Percentiles rank a stretch among this genome's conserved stretches.
Conservation (phyloP, 2,888 invertebrate species). For the Itoplectis maculator region DNA sequence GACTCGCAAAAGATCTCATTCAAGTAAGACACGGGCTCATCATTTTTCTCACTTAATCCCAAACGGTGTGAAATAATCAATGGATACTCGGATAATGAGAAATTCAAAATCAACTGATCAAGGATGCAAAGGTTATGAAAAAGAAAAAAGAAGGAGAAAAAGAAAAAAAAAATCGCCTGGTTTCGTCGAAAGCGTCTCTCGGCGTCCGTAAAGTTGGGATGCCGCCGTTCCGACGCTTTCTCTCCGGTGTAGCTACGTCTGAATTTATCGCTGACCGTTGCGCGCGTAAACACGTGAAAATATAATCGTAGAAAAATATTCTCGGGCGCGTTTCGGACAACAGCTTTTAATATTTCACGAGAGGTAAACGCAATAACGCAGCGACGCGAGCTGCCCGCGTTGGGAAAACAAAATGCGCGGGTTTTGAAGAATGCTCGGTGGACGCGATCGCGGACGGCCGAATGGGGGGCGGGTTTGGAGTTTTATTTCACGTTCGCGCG, state of each 20-base stretch:
- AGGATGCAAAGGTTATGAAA: constrained; percentile 8
- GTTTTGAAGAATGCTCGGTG: background rate
- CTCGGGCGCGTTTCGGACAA: constrained; percentile 7
- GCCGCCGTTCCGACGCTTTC: no score
- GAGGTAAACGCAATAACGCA: constrained; percentile 11
- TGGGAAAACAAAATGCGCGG: constrained; percentile 7
- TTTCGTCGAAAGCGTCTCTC: no score
- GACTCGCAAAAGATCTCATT: constrained; percentile 46
- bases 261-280: background rate
- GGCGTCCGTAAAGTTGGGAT: background rate
- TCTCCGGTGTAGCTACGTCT: background rate
- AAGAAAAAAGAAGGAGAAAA: no score
- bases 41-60: background rate
- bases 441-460: constrained; percentile 5
- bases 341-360: constrained; percentile 43
- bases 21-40: constrained; percentile 43
- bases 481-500: constrained; percentile 21
- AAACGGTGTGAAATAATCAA: constrained; percentile 23
- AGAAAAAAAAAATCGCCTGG: no score
- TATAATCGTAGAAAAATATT: constrained; percentile 22
- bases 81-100: constrained; percentile 22
- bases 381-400: background rate
- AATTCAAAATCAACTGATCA: background rate
- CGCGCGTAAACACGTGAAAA: background rate
- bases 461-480: background rate